Base-by-base conservation (phyloP, 1,140 invertebrate genomes). In the Nomia melanderi region DNA sequence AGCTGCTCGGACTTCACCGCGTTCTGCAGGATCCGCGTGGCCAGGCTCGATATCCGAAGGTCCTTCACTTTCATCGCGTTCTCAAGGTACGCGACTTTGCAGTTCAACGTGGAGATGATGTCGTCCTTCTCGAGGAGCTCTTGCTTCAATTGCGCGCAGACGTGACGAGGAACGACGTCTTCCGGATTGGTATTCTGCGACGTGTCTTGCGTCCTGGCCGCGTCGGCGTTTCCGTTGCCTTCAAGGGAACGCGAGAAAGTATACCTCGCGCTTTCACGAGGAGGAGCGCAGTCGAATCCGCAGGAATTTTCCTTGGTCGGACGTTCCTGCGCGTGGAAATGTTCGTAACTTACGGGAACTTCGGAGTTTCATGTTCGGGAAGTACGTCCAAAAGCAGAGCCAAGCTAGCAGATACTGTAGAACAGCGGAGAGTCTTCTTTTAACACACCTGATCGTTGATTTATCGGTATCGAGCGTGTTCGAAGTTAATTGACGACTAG, bases 51-150 rank as follows among this genome's bases (percentile, higher is more conserved):
- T 53, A 94, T 94, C 11, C 92, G 88, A 60, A 92, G 87, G 63
- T 93, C 90, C 81, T 93, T 94, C 5, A 93, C 74, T 50, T 91
- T 90, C 47, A 94, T 82, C n/a, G 93, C 86, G 59, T 88, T 92
- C 70, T 94, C 93, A 67, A 94, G 87, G 83, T 93, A 93, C 4
- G 78, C 83, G 73, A 91, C 88, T 83, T 91, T 93, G 70, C 88
- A 88, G 77, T 81, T 93, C 65, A 90, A 86, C 57, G 67, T 87
- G 9, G 74, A 77, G 57, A 93, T 91, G 12, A 85, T 63, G 27
- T 93, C 88, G 47, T 90, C 79, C 44, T 93, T 93, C 53, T 90
- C 87, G 14, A 83, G 83, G 7, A 93, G 36, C 23, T 91, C 87
- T 25, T 88, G 77, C 23, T 86, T 78, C 56, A 92, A 75, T 59